phyloP scores from a whole-genome alignment of 2,113 vertebrate genomes.

The Cairina moschata region DNA sequence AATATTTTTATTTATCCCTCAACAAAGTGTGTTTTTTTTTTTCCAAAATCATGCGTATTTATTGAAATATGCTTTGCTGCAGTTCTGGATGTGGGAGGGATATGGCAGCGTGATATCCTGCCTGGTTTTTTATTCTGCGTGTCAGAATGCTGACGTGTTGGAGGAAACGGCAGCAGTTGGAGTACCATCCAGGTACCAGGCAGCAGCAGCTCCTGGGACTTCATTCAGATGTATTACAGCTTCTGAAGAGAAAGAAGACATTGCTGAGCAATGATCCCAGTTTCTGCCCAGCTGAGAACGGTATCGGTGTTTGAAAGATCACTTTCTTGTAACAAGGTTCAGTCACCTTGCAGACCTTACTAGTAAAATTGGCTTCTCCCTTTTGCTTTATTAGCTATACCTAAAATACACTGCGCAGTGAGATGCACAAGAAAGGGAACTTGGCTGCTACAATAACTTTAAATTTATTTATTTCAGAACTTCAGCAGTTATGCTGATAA shows the following conservation, averaged over 20 bases:
- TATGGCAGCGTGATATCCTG: not conserved
- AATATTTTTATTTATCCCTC: not conserved
- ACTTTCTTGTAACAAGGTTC: not conserved
- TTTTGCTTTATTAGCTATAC: not conserved
- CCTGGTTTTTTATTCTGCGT: not conserved
- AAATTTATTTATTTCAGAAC: not conserved
- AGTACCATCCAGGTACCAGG: not conserved
- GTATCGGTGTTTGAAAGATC: not conserved
- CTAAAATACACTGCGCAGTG: not conserved
- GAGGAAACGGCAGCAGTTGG: not conserved
- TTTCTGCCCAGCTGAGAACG: not conserved
- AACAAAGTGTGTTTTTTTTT: not conserved
- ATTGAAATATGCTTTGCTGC: not conserved
- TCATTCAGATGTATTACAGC: not conserved
- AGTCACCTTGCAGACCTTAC: fast-evolving
- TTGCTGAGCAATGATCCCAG: fast-evolving
- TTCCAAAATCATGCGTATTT: fast-evolving
- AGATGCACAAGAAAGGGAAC: not conserved
- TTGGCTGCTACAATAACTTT: not conserved
- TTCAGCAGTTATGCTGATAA: not conserved
- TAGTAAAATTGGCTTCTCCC: not conserved
- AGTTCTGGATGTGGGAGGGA: not conserved
- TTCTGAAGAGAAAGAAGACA: fast-evolving
- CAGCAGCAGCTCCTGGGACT: not conserved
- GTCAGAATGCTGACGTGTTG: not conserved